These are phyloP conservation scores for Microctenopoma stevenorrisi DNA, from an alignment of 2,797 vertebrate genomes.

Conservation along the genomic window DNA sequence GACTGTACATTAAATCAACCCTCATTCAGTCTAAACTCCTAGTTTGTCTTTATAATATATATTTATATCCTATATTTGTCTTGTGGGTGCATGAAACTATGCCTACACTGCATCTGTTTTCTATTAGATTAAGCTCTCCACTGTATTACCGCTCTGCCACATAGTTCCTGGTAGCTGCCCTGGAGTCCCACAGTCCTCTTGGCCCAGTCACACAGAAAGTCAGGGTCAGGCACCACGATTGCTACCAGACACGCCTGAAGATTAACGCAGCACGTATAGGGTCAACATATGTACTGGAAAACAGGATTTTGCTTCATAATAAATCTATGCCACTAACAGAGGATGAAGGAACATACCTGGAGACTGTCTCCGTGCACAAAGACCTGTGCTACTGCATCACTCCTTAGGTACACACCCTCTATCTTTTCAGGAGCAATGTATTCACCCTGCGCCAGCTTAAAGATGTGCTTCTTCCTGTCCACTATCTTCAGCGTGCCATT, in stretches of 20 bases:
- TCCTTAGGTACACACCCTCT: slow-evolving; percentile 43
- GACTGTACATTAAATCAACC: neutral
- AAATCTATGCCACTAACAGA: neutral
- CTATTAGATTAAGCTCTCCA: neutral
- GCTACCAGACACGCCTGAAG: slow-evolving; percentile 90
- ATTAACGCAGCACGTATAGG: neutral
- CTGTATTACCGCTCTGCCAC: slow-evolving; percentile 85
- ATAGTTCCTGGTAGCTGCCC: slow-evolving; percentile 88
- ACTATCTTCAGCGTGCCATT: slow-evolving; percentile 16
- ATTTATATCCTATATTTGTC: neutral
- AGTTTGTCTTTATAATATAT: neutral
- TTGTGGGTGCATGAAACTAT: neutral
- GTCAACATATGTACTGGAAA: neutral
- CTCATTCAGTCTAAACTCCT: too few species aligned
- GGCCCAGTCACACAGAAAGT: slow-evolving; percentile 87
- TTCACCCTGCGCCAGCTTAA: too few species aligned
- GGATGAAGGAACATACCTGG: slow-evolving; percentile 82
- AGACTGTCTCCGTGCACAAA: slow-evolving; percentile 96
- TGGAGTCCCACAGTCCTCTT: slow-evolving; percentile 84
- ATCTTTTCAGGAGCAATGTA: too few species aligned
- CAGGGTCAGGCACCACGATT: slow-evolving; percentile 91
- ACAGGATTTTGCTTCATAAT: neutral
- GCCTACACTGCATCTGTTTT: neutral
- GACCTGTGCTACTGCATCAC: slow-evolving; percentile 89
- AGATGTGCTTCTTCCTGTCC: too few species aligned